phyloP scores from a whole-genome alignment of 2,797 vertebrate genomes.

The Petrocephalus schoutedeni region DNA sequence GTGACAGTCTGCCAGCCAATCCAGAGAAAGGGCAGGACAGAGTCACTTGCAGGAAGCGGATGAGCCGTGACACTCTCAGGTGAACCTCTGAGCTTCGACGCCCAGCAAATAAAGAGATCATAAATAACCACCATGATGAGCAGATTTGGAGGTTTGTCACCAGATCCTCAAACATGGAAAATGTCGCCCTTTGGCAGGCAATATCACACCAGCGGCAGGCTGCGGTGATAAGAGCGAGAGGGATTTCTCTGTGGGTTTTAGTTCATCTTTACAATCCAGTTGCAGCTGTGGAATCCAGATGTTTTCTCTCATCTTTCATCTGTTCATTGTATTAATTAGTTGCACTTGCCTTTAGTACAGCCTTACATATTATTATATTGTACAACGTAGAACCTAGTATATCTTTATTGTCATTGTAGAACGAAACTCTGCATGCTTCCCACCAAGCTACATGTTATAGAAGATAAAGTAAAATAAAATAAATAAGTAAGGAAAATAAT shows the following conservation, averaged over 20 bases:
- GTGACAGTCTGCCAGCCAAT: background rate
- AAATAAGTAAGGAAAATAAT: background rate
- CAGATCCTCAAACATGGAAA: background rate
- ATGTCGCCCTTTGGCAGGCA: background rate
- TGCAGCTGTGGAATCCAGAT: background rate
- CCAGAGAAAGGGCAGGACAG: background rate
- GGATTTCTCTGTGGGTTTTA: background rate
- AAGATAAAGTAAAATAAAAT: background rate
- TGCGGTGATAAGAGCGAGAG: background rate
- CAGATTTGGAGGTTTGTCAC: background rate
- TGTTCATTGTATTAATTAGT: background rate
- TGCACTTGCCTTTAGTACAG: background rate
- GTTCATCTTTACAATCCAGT: background rate
- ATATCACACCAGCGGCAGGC: background rate
- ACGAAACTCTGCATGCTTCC: background rate
- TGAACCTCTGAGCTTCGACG: background rate
- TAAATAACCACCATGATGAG: background rate
- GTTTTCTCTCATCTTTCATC: background rate
- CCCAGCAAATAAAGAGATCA: background rate
- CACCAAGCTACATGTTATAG: background rate
- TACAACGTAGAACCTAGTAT: background rate
- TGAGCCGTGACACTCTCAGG: background rate
- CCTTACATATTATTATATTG: background rate
- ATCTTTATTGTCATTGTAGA: background rate
- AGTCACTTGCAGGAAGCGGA: background rate